These are phyloP conservation scores for Trigoniulus corallinus DNA, from an alignment of 1,140 invertebrate genomes.

Conservation along the genomic window DNA sequence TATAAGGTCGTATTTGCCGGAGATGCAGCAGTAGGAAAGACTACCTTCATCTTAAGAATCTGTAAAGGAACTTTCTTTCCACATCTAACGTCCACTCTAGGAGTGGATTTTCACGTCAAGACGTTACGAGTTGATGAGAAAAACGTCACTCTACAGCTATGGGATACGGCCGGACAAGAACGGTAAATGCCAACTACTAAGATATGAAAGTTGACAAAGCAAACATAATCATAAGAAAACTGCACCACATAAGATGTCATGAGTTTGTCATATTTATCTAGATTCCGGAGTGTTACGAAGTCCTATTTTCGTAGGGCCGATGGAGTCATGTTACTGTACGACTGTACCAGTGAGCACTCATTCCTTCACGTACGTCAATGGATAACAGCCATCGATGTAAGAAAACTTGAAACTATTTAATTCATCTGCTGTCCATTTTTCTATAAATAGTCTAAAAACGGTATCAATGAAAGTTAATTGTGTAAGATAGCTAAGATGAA, in stretches of 20 bases:
- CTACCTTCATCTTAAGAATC: slow-evolving; percentile 43
- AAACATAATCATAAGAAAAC: background rate
- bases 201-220: background rate
- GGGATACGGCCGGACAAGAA: slow-evolving; percentile 45
- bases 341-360: slow-evolving; percentile 42
- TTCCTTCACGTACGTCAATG: slow-evolving; percentile 45
- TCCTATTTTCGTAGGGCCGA: slow-evolving; percentile 52
- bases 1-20: slow-evolving; percentile 47
- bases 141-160: slow-evolving; percentile 42
- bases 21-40: slow-evolving; percentile 48
- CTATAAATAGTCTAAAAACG: background rate
- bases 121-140: slow-evolving; percentile 38
- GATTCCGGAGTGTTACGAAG: slow-evolving; percentile 46
- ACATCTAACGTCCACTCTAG: slow-evolving; percentile 43
- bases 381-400: slow-evolving; percentile 39
- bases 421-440: slow-evolving; percentile 21
- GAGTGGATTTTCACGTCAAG: slow-evolving; percentile 48
- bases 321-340: slow-evolving; percentile 47
- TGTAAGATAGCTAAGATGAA: slow-evolving; percentile 1
- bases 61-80: slow-evolving; percentile 39
- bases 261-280: slow-evolving; percentile 20
- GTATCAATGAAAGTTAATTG: background rate
- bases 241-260: background rate
- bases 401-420: slow-evolving; percentile 18
- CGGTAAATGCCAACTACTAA: slow-evolving; percentile 22